These are phyloP conservation scores for Vannuccia rotundouncinata DNA, from an alignment of 2,888 invertebrate genomes.

Conservation along the genomic window DNA sequence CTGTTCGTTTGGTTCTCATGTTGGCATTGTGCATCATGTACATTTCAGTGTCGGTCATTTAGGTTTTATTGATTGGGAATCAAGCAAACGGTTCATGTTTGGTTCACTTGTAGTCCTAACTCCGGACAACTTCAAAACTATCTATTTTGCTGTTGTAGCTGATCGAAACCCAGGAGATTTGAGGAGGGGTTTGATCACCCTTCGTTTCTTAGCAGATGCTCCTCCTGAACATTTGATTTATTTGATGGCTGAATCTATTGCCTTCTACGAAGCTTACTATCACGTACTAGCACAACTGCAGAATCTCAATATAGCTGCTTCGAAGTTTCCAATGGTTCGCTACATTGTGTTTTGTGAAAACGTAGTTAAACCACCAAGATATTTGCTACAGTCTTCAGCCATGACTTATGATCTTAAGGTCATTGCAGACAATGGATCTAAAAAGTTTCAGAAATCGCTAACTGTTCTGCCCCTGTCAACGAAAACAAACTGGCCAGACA, in stretches of 20 bases:
- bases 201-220: slow-evolving; percentile 14
- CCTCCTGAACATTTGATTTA: background rate
- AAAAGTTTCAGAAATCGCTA: background rate
- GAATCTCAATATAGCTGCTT: background rate
- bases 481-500: background rate
- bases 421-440: background rate
- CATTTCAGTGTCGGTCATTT: slow-evolving; percentile 34
- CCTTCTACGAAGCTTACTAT: slow-evolving; percentile 75
- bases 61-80: slow-evolving; percentile 50
- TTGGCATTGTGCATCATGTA: slow-evolving; percentile 41
- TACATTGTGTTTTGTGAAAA: background rate
- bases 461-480: background rate
- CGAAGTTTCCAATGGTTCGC: background rate
- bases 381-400: background rate
- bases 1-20: slow-evolving; percentile 41
- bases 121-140: slow-evolving; percentile 63
- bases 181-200: background rate
- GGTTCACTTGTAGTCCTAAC: slow-evolving; percentile 70
- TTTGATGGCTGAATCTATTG: slow-evolving; percentile 68
- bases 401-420: background rate
- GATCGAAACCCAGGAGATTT: slow-evolving; percentile 48
- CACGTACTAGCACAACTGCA: slow-evolving; percentile 59
- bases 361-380: background rate
- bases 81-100: slow-evolving; percentile 63
- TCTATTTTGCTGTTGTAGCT: slow-evolving; percentile 66